Evolutionary conservation across 2,888 invertebrate species (phyloP), one percentile per base, ranked within the genome.

Genomic region (Andrena bucephala): DNA sequence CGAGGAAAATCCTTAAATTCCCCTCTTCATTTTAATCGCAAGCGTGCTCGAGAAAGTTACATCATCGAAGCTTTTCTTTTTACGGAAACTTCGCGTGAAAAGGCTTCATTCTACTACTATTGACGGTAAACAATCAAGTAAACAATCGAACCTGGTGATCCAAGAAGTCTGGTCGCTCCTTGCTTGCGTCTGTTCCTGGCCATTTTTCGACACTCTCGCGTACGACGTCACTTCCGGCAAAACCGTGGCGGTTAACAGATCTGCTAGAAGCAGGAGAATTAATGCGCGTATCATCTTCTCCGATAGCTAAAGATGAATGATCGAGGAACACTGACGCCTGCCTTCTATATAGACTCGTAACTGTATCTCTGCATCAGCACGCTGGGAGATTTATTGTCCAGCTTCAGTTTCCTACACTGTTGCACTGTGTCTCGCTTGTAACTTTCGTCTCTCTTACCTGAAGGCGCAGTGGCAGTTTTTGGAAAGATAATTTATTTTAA

Each of bases 331-430:
- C 48, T 20, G 16, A 27, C 31, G 36, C 36, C 27, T 7, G 68
- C 57, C 65, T 54, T 33, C 86, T 91, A 90, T 92, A 91, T 92
- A 91, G 90, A 89, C 87, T 91, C 86, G 84, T 92, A 92, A 92
- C 92, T 92, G 92, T 92, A 90, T 73, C 78, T 63, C n/a, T 8
- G 62, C 31, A 16, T 20, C 57, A 1, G 36, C 7, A 29, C 16
- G 36, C 69, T 20, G 89, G 6, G 62, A 36, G 77, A 87, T 78
- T 10, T 83, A 90, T 83, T 87, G 90, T 83, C 88, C 63, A 16
- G 13, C 62, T 36, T 8, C 29, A 24, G 54, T 42, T 69, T 59
- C 31, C 48, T 52, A 20, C 27, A 6, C 3, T 3, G 5, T 52
- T 13, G 20, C 60, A 33, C 29, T 74, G 42, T 60, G 31, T 42